Evolutionary conservation across 1,140 invertebrate species (phyloP), one percentile per base, ranked within the genome.

Genomic region (Drosophila nannoptera): DNA sequence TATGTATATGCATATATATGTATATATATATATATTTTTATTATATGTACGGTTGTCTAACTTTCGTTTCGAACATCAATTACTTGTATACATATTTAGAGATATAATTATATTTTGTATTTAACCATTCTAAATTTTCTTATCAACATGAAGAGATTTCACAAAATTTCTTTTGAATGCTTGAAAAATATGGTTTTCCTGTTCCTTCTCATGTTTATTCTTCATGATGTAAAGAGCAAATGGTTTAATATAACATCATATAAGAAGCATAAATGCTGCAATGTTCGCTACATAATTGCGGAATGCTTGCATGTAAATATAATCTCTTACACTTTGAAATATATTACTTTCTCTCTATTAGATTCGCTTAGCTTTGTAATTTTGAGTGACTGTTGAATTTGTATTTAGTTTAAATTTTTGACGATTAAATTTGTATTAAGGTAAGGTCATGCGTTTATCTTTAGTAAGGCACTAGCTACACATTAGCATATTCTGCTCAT

Each of bases 401-500:
- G n/a, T 58, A n/a, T n/a, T n/a, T 40, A 49, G 22, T 45, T 54
- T 67, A 66, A 50, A 32, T 81, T 69, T 69, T 58, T 68, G 77
- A 77, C 61, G 80, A 82, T 72, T 84, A 81, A 75, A 86, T 86
- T 86, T 86, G 81, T 86, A 86, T 86, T 77, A 81, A 77, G 81
- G 67, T 88, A 83, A 88, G 87, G 87, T 88, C 87, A 83, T 88
- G 80, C 83, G 87, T 88, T 88, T 77, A 88, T 88, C 77, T 88
- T 88, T 88, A 88, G 87, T 87, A 89, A 89, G 87, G 87, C 87
- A 89, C 87, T 89, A 89, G 87, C 84, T 87, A 87, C 87, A 89
- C 87, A 75, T 76, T 73, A 77, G 70, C 5, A 12, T 36, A 36
- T 14, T 14, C 14, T n/a, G 7, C 6, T 14, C 40, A 42, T 45